Conservation (phyloP, 2,888 invertebrate genomes). For the Tetragnatha montana region DNA sequence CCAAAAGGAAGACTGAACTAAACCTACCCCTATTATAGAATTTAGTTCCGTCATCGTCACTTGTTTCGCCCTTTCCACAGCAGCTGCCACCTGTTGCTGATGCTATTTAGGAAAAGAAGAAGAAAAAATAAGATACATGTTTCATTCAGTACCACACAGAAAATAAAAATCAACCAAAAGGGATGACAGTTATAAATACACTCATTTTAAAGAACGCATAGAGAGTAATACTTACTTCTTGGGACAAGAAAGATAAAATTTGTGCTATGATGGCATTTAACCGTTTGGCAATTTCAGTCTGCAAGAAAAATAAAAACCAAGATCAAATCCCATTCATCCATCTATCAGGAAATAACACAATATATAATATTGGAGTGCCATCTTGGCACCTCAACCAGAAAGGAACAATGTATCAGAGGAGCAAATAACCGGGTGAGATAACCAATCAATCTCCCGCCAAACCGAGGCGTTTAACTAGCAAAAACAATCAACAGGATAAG, state of each 20-base stretch:
- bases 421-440: conserved; percentile 10
- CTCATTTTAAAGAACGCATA: neutral
- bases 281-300: conserved; percentile 99
- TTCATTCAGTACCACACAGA: neutral
- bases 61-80: conserved; percentile 98
- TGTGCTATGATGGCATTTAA: conserved; percentile 97
- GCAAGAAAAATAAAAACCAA: conserved; percentile 76
- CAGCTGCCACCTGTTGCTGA: conserved; percentile 96
- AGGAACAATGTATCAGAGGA: neutral
- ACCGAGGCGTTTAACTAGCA: neutral
- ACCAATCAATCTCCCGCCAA: conserved; percentile 37
- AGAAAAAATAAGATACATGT: neutral
- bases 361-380: neutral
- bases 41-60: conserved; percentile 98
- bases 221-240: conserved; percentile 80
- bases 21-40: conserved; percentile 96
- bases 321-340: neutral
- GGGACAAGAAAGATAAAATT: conserved; percentile 95
- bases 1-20: neutral
- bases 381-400: neutral
- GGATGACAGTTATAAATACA: neutral
- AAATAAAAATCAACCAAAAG: neutral
- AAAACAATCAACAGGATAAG: neutral
- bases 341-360: too few relatives aligned
- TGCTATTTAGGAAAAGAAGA: conserved; percentile 79